Evolutionary conservation across 2,888 invertebrate genomes (phyloP), one percentile per base, ranked within the genome.

Genomic region (Troides helena): DNA sequence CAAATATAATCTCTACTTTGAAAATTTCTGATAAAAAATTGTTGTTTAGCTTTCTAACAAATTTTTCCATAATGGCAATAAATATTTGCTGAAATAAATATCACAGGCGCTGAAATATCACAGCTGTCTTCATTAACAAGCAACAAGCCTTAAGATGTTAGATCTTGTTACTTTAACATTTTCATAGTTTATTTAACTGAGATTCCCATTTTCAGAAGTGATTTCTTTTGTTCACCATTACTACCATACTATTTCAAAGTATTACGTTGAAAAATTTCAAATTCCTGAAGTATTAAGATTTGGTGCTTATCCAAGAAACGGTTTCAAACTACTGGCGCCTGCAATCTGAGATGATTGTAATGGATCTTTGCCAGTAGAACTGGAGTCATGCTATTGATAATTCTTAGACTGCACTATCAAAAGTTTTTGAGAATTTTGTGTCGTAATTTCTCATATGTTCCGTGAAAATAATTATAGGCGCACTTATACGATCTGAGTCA

Each of bases 341-440:
- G 59, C 66, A 70, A 67, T 67, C 67, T 57, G 60, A 59, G 10
- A 60, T 60, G 46, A 66, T 66, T 70, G 65, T 67, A 70, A 70
- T 70, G 70, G 70, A 70, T 66, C 70, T 36, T 53, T 70, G 70
- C 70, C 70, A 70, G 59, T 59, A 39, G 43, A 12, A 59, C 53
- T 39, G 53, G 53, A 59, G 50, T 7, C 65, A 46, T 25, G 59
- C 14, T 66, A 60, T 70, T 59, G 70, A 63, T 57, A 66, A 58
- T 59, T 53, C 21, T 23, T 36, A 23, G 12, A 57, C 62, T 46
- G 57, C 18, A 53, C 7, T 17, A 23, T n/a, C 18, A 1, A 67
- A 46, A 43, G 25, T 62, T 43, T 62, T 18, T 50, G 23, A 53
- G 18, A 53, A 53, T 53, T 18, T 53, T 53, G 18, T 53, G 5